Base-by-base conservation (phyloP, 2,888 invertebrate genomes). In the Melanotus villosus region DNA sequence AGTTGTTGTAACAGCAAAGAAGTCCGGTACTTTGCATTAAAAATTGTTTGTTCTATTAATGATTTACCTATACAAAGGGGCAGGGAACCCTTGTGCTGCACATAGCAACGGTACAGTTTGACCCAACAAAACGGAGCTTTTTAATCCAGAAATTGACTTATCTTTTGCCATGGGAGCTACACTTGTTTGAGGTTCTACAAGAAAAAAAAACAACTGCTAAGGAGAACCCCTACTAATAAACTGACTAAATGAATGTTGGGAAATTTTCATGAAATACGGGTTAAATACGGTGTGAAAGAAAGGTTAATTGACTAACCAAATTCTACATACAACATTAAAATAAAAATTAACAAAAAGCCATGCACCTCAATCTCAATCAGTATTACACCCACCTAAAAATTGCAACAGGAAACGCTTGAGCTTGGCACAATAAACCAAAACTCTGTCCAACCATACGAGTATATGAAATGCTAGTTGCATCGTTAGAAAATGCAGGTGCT, bases 391-490 rank as follows among this genome's bases (percentile, higher is more conserved):
- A 91, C 91, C 90, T 90, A 86, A 87, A 91, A 66, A 86, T 82
- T 73, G 90, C 90, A 65, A 88, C 86, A 75, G 90, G 90, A 80
- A 87, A 89, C 43, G 89, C 90, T 85, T 92, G 92, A 54, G 92
- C 91, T 83, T 90, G 90, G 82, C 92, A 92, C 77, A 90, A 87
- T 80, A 93, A 84, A 76, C 88, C 89, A 81, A 90, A 89, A 81
- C 86, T 87, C 81, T 88, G 87, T 74, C 86, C 85, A 70, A 86
- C 83, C 76, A 85, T 84, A 84, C 87, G 87, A 78, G 88, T 86
- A 82, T 89, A 90, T 84, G 88, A 89, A 80, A 88, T 89, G 83
- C 88, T 88, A 81, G 90, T 90, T 79, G 88, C 87, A 76, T 89
- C 88, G 69, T 88, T 85, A 38, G 89, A 88, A 85, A 90, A 89